These are phyloP conservation scores for Hemicentrotus pulcherrimus DNA, from an alignment of 35 echinoderm and acorn worm species.

Conservation along the genomic window DNA sequence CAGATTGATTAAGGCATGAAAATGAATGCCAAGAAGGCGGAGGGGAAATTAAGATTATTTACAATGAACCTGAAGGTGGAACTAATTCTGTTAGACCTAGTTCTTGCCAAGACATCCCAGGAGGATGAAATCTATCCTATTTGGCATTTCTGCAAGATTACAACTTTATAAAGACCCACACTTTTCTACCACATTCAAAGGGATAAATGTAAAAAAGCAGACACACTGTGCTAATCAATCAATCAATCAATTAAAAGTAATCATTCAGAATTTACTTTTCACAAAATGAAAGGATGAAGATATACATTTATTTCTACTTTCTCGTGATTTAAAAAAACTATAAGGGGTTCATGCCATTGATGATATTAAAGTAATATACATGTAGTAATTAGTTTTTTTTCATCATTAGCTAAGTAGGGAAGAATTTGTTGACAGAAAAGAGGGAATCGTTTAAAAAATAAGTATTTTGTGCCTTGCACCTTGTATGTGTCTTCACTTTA, in stretches of 20 bases:
- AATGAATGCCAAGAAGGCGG: not conserved
- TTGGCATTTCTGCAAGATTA: not conserved
- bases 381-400: not conserved
- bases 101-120: not conserved
- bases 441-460: not conserved
- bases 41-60: not conserved
- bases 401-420: not conserved
- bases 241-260: too few species aligned
- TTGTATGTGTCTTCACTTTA: not conserved
- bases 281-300: too few species aligned
- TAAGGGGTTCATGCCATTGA: too few species aligned
- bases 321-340: too few species aligned
- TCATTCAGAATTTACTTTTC: too few species aligned
- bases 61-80: not conserved
- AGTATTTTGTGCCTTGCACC: not conserved
- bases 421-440: not conserved
- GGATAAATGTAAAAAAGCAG: not conserved
- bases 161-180: not conserved
- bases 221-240: not conserved
- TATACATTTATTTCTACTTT: too few species aligned
- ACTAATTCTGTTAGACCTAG: conserved; percentile 1
- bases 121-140: not conserved
- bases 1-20: not conserved
- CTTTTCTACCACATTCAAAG: not conserved
- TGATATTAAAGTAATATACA: too few species aligned